Percentiles rank a stretch among this genome's conserved stretches.
Conservation (phyloP, 2,797 vertebrate species). For the Fratercula arctica region DNA sequence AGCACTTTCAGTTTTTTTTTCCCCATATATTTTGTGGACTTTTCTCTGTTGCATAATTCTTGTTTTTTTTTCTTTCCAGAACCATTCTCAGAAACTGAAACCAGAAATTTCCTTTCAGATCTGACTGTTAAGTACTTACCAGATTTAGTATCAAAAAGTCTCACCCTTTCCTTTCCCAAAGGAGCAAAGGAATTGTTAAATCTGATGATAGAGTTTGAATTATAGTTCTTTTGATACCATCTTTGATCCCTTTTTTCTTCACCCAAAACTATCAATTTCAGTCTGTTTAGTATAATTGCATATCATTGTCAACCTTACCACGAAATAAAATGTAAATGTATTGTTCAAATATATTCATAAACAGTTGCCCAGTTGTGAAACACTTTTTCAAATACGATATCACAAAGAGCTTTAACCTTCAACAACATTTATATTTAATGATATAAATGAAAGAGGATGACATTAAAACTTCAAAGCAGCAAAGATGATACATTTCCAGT, state of each 20-base stretch:
- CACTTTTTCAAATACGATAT: not conserved
- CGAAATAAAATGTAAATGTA: not conserved
- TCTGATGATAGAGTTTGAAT: not conserved
- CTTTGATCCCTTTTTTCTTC: not conserved
- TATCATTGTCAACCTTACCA: not conserved
- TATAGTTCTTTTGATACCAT: not conserved
- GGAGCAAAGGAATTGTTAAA: not conserved
- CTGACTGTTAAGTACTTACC: not conserved
- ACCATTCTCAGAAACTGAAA: not conserved
- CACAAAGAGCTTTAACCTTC: constrained; percentile 41
- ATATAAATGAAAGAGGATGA: constrained; percentile 26
- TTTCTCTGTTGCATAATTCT: not conserved
- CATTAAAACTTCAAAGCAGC: constrained; percentile 61
- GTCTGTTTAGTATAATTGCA: not conserved
- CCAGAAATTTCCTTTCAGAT: not conserved
- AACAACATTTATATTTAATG: constrained; percentile 54
- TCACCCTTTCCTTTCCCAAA: not conserved
- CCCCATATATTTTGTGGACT: not conserved
- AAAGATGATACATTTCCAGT: constrained; percentile 21
- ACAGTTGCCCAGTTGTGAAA: not conserved
- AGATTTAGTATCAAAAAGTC: not conserved
- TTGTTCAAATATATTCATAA: constrained; percentile 13
- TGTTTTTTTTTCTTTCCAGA: not conserved
- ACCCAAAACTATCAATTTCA: not conserved
- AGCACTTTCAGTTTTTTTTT: not conserved